Base-by-base conservation (phyloP, 64 coral and sea anemone species). In the Cladopsammia gracilis region DNA sequence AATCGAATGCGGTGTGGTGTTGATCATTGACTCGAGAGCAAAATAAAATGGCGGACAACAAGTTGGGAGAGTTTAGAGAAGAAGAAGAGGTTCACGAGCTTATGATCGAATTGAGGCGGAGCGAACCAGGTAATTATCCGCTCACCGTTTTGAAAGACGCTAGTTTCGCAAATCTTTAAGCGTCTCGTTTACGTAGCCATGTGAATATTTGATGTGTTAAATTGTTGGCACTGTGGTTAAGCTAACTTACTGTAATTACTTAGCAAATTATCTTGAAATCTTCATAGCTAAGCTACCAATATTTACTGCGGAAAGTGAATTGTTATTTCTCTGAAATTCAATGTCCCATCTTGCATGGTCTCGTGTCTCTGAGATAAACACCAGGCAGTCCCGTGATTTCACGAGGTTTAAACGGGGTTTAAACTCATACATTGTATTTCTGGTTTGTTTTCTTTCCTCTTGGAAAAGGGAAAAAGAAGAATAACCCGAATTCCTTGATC, bases 21-120 rank as follows among this genome's bases (percentile, higher is more conserved):
- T 10, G 65, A 47, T 78, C 48, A 77, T 67, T 84, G 59, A 84
- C 50, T 84, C 60, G 62, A 49, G 80, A 66, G 45, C 62, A 84
- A 82, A 75, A n/a, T 84, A 98, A 93, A 89, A 98, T 98, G 96
- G 96, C 96, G 92, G 96, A 98, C 26, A 90, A 49, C 22, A 34
- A 90, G 23, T 74, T 75, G 20, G 75, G 66, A 77, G 92, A 94
- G 64, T 71, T 48, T 2, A 25, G 50, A 5, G 92, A 91, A 42
- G 92, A 94, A 26, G 70, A 86, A 14, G 96, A 97, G 1, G 88
- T 91, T 52, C 82, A 75, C 34, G 88, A 94, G 49, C 73, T 88
- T 69, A 98, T 98, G 96, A 85, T 98, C 68, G 96, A 98, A 83
- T 85, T 98, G 48, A 98, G 79, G 80, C 96, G 94, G 92, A 98